A percentile compares a stretch with the other conserved stretches of the same genome.
Evolutionary conservation across 1,140 invertebrate genomes (phyloP).

Genomic region (Stegodyphus mimosarum): DNA sequence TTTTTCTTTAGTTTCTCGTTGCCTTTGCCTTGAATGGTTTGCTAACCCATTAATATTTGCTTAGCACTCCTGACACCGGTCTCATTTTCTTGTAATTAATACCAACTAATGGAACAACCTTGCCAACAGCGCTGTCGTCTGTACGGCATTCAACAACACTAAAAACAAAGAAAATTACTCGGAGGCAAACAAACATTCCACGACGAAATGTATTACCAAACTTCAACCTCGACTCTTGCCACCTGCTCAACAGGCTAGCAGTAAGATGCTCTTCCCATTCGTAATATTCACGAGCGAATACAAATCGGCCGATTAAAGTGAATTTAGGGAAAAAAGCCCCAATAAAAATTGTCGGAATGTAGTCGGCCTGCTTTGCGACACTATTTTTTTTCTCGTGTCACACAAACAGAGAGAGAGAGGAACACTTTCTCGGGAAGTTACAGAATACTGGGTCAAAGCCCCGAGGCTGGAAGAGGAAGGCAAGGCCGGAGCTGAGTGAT

Average conservation of each 20-base stretch:
- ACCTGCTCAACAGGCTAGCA: neutral
- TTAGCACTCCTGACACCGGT: neutral
- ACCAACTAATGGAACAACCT: slow-evolving; percentile 22
- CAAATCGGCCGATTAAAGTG: slow-evolving; percentile 27
- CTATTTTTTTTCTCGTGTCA: slow-evolving; percentile 26
- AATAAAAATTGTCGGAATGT: slow-evolving; percentile 14
- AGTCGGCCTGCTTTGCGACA: slow-evolving; percentile 13
- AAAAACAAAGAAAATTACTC: slow-evolving; percentile 4
- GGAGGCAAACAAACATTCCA: neutral
- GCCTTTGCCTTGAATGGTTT: too few relatives aligned
- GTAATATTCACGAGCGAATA: slow-evolving; percentile 24
- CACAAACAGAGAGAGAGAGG: slow-evolving; percentile 5
- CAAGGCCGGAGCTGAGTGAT: slow-evolving; percentile 29
- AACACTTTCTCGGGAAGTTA: neutral
- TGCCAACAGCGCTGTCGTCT: slow-evolving; percentile 1
- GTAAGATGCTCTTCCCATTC: neutral
- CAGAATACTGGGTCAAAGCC: slow-evolving; percentile 32
- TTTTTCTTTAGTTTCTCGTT: neutral
- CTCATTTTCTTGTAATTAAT: neutral
- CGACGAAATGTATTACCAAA: neutral
- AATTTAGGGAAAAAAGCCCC: slow-evolving; percentile 22
- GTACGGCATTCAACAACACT: neutral
- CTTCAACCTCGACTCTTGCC: neutral
- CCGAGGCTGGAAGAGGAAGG: neutral
- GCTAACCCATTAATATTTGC: neutral